Evolutionary conservation across 2,888 invertebrate genomes (phyloP), one percentile per base, ranked within the genome.

Genomic region (Schizaphis graminum): DNA sequence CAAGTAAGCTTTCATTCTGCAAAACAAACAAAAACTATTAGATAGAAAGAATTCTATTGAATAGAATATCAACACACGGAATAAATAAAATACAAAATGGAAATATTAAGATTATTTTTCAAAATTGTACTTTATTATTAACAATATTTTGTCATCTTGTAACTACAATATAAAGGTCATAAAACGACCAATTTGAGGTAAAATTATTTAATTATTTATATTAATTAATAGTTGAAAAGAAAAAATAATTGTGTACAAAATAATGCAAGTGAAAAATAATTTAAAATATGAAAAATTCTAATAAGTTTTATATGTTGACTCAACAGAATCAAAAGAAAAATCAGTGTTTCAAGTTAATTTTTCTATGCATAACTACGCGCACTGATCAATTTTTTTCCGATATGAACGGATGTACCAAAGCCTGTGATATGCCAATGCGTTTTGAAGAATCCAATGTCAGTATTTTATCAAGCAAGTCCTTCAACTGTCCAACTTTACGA

Each of bases 321-420:
- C 93, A 3, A 86, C 26, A 86, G 93, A 94, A 94, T 91, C 90
- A 94, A 94, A 90, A 93, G 56, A 84, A 84, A 86, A 94, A 89
- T 61, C 16, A 84, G 41, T 49, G 8, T 89, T 56, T 89, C 35
- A 8, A 47, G 84, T 93, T 85, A 90, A 89, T 90, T 89, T 94
- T 57, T 86, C 90, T 94, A 90, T 86, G 57, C 35, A 94, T 85
- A 91, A 61, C 93, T 90, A 90, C 28, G 61, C 35, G 90, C 90
- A 94, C 93, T 94, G 93, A 92, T 96, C 96, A 98, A 96, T 98
- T 98, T 96, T 98, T 98, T 96, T 99, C 99, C 96, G 98, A 98
- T 95, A 99, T 99, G 96, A 99, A 99, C 0, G 99, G 98, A 96
- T 99, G 99, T 47, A 98, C 97, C 92, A 99, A 97, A 84, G 99